Base-by-base conservation (phyloP, 2,113 vertebrate genomes). In the Heterochromis multidens region DNA sequence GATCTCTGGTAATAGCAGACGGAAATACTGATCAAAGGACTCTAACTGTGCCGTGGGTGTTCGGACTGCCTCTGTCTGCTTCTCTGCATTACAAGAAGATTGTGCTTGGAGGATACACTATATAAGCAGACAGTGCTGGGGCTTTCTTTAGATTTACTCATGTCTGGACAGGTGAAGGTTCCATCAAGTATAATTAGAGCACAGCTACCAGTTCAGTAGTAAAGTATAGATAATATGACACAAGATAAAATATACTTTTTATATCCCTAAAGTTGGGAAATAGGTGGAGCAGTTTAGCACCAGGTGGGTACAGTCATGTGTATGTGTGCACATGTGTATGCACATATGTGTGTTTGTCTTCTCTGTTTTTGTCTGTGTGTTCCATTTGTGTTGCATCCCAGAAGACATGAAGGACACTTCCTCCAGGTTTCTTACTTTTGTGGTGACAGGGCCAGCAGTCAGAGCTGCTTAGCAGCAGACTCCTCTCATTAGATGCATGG, bases 21-120 rank as follows among this genome's bases (percentile, higher is more conserved):
- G 79, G 91, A 94, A 94, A 89, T 91, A 90, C 85, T 95, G 94
- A 95, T 95, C 94, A 95, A 94, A 95, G 94, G 89, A 78, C 86
- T 92, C 87, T 93, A 94, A 94, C 89, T 93, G 94, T 91, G 90
- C 92, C 70, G 81, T 93, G 91, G 93, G 92, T 94, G 93, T 92
- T 90, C 65, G 84, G 86, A 83, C 91, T 88, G 88, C 87, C 91
- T 88, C 91, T 89, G 81, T 89, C 89, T 91, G 91, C 93, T 93
- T 62, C 85, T 79, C 86, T 89, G 92, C 94, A 91, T 93, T 91
- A 90, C 77, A 87, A 93, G 87, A 87, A 88, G 91, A 91, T 65
- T 67, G 80, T 52, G 65, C 81, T 87, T 21, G 43, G 90, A 87
- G 80, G 60, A 91, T 83, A 67, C 84, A 79, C 65, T 78, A 52